These are phyloP conservation scores for Parelbella ahira DNA, from an alignment of 2,888 invertebrate species.

Conservation along the genomic window DNA sequence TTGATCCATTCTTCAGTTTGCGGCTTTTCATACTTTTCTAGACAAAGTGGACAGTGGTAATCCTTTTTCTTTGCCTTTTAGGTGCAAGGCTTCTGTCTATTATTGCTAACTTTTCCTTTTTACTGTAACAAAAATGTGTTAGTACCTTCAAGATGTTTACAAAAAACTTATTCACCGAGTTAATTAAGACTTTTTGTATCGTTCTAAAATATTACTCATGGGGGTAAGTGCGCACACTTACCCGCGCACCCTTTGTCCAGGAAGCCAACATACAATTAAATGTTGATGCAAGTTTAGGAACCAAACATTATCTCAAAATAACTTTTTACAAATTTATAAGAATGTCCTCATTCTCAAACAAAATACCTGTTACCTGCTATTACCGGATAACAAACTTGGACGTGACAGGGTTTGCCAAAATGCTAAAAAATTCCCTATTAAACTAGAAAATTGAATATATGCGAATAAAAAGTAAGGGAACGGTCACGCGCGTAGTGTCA, in stretches of 20 bases:
- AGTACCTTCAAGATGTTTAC: neutral
- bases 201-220: neutral
- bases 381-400: constrained; percentile 3
- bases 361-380: neutral
- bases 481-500: neutral
- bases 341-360: neutral
- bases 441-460: constrained; percentile 1
- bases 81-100: no score
- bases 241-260: neutral
- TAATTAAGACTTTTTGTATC: neutral
- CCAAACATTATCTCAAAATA: neutral
- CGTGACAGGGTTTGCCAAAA: constrained; percentile 4
- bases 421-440: neutral
- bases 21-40: no score
- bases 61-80: no score
- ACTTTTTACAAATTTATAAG: neutral
- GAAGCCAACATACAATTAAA: constrained; percentile 6
- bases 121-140: neutral
- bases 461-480: neutral
- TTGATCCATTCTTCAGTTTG: no score
- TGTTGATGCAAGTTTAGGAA: constrained; percentile 1
- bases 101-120: no score
- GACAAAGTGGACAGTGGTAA: no score
- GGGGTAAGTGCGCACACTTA: constrained; percentile 1
- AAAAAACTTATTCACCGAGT: neutral